phyloP scores from a whole-genome alignment of 1,140 invertebrate genomes.

The Meloidogyne floridensis region DNA sequence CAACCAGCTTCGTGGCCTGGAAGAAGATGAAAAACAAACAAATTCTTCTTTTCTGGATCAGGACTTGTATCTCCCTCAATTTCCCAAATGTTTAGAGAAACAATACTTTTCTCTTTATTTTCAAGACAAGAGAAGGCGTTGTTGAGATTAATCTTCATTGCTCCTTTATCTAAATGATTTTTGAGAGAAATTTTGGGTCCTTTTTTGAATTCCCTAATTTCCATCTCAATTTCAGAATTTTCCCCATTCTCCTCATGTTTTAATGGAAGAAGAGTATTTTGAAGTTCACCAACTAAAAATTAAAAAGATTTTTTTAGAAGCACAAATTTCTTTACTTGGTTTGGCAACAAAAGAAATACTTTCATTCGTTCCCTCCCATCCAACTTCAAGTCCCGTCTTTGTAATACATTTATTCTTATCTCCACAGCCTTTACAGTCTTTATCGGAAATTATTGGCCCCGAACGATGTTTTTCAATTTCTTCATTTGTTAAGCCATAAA shows the following conservation, averaged over 20 bases:
- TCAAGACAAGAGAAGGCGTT: background rate
- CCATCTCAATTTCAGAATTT: background rate
- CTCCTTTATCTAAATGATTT: too few species aligned
- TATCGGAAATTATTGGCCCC: background rate
- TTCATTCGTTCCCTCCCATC: background rate
- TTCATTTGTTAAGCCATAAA: background rate
- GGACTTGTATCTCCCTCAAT: background rate
- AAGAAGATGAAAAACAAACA: slow-evolving; percentile 1
- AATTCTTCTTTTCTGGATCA: background rate
- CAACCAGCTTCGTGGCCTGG: background rate
- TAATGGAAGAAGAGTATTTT: background rate
- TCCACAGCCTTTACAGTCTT: background rate
- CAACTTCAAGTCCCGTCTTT: slow-evolving; percentile 5
- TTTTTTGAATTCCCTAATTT: background rate
- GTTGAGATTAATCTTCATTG: too few species aligned
- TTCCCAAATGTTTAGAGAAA: background rate
- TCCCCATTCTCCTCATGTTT: background rate
- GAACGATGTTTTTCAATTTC: background rate
- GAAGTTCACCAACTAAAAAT: background rate
- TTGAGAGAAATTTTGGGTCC: too few species aligned
- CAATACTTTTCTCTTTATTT: background rate
- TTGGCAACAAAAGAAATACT: background rate
- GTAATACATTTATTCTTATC: background rate
- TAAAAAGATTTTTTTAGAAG: too few species aligned
- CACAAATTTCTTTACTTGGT: background rate